Conservation (phyloP, 1,140 invertebrate genomes). For the Anagrus nilaparvatae region DNA sequence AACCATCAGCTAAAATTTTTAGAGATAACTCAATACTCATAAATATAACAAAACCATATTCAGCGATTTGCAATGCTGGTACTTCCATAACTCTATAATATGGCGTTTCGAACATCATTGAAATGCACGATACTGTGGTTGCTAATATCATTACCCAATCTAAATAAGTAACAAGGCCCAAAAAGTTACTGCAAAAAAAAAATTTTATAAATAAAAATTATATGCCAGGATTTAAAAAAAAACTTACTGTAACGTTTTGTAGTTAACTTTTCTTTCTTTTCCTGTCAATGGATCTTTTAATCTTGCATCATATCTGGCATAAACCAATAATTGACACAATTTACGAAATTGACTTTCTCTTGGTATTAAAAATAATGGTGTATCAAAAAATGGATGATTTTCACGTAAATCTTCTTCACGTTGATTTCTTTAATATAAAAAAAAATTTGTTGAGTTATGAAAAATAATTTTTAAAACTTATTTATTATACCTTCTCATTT, state of each 20-base stretch:
- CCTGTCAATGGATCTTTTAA: constrained; percentile 89
- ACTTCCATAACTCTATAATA: constrained; percentile 78
- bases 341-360: constrained; percentile 89
- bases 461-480: not conserved
- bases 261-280: constrained; percentile 93
- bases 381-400: constrained; percentile 99
- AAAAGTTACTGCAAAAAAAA: constrained; percentile 70
- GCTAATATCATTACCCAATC: constrained; percentile 99
- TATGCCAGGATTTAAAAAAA: constrained; percentile 4
- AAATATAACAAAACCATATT: constrained; percentile 95
- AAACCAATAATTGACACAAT: constrained; percentile 90
- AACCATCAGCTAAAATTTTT: constrained; percentile 94
- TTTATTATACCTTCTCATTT: constrained; percentile 82
- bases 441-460: not conserved
- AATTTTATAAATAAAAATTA: constrained; percentile 31
- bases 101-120: constrained; percentile 98
- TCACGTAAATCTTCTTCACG: constrained; percentile 95
- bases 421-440: constrained; percentile 65
- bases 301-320: constrained; percentile 88
- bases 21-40: constrained; percentile 95
- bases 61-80: constrained; percentile 80
- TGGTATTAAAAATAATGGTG: constrained; percentile 91
- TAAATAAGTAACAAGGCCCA: constrained; percentile 95
- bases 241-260: constrained; percentile 93
- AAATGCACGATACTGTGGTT: constrained; percentile 93